Base-by-base conservation (phyloP, 2,797 vertebrate genomes). In the Gallinago stenura region DNA sequence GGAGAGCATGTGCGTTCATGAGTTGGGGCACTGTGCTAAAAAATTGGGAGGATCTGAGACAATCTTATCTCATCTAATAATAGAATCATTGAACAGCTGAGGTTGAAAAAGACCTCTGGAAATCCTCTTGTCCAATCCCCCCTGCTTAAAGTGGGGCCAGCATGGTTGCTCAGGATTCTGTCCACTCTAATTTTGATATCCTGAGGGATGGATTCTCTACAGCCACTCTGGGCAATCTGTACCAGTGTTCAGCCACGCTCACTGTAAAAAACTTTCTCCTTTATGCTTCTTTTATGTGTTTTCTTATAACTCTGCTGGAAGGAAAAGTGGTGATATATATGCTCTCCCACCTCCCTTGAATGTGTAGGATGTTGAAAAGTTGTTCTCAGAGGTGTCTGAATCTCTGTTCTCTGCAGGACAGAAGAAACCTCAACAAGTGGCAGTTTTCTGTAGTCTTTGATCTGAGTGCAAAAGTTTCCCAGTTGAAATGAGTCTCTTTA, bases 1-100 rank as follows among this genome's bases (percentile, higher is more conserved):
- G 12, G 25, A 64, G 22, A 24, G 2, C 1, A 1, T 33, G 39
- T 56, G 12, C 0, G 0, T 87, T 73, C 5, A 4, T 53, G 31
- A 50, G 7, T 0, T 93, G 28, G 17, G 50, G 53, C 24, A 33
- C 7, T 45, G 22, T 78, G 39, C 30, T 57, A 43, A 79, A 84
- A 43, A 28, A 12, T 0, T 24, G 9, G 4, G 24, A 79, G 39
- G 18, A 54, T 62, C 30, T 35, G 48, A 66, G 37, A 6, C 31
- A 50, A 4, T 41, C 46, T 69, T 90, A 15, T 57, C 19, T 83
- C 0, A 0, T 46, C n/a, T 87, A 24, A 8, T 83, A 75, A 65
- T 3, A 41, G 53, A 62, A 19, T 53, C 11, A 22, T 24, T 65
- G 33, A 72, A 61, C 3, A 15, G 17, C 20, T 16, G 12, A 78